Evolutionary conservation across 30 jellyfish, hydroid and myxozoan species (phyloP).

Genomic region (Sanderia malayensis): DNA sequence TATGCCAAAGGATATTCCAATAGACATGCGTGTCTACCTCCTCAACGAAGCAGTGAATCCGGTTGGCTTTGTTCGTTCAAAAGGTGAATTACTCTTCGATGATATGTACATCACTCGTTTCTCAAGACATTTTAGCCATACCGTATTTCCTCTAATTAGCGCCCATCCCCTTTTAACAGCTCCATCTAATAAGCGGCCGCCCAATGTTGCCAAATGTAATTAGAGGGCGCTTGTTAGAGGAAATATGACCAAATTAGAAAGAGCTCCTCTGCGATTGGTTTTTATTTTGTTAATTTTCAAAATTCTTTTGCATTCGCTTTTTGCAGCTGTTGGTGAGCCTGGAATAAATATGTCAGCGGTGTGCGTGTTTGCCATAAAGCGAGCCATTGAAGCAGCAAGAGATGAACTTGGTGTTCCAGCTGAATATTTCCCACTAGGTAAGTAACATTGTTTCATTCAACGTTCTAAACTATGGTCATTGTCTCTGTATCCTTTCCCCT

Average conservation of each 20-base stretch:
- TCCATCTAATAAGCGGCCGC: not conserved
- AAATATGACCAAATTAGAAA: too few species aligned
- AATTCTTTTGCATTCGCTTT: not conserved
- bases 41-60: constrained; percentile 34
- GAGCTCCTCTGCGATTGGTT: too few species aligned
- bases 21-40: constrained; percentile 43
- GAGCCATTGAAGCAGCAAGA: constrained; percentile 58
- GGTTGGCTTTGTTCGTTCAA: constrained; percentile 43
- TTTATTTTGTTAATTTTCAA: too few species aligned
- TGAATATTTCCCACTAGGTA: constrained; percentile 29
- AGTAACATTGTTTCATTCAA: too few species aligned
- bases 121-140: too few species aligned
- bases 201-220: too few species aligned
- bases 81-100: constrained; percentile 12
- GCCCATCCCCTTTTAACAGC: not conserved
- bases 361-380: constrained; percentile 47
- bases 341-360: constrained; percentile 50
- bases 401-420: constrained; percentile 7
- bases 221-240: too few species aligned
- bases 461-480: too few species aligned
- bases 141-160: too few species aligned
- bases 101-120: too few species aligned
- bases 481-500: too few species aligned
- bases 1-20: constrained; percentile 55
- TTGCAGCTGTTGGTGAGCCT: constrained; percentile 67